Base-by-base conservation (phyloP, 2,797 vertebrate species). In the Hozukius guyotensis region DNA sequence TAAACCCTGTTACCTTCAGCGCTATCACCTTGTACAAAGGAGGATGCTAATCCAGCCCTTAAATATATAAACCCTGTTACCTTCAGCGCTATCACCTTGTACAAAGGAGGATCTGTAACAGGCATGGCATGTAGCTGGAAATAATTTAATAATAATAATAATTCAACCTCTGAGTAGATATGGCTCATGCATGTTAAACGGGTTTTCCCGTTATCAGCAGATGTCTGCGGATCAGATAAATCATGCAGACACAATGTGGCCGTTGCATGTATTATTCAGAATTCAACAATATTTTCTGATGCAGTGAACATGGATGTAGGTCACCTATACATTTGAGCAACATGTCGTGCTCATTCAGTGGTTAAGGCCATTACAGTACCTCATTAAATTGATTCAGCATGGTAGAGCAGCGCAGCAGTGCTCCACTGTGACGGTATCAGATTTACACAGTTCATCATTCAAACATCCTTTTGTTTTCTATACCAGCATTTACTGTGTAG, bases 371-470 rank as follows among this genome's bases (percentile, higher is more conserved):
- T 57, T 25, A 55, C 16, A 36, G 75, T 25, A 72, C 38, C 68
- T 82, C 74, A 75, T 83, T 83, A 78, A 36, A 77, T 16, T 65
- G 59, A 83, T 76, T 78, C 72, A 71, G 67, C 55, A 25, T 72
- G 59, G n/a, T 12, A 20, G 61, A 76, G 77, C 31, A 36, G 76
- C 5, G 0, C 55, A 77, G 67, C 38, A 52, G 62, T 22, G 62
- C 63, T 56, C n/a, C 7, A 25, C 27, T 22, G 70, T 3, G 2
- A 75, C 9, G 14, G 66, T 14, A 57, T 66, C 42, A 24, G 27
- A 62, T 73, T 76, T 25, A 65, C 42, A 81, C 18, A 66, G 63
- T 32, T 66, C 11, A 66, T 62, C 4, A 57, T 29, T 72, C 34
- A 75, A 65, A 72, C 53, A 25, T 29, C 64, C 20, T 56, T 34